A percentile compares a stretch with the other conserved stretches of the same genome.
Evolutionary conservation across 2,113 vertebrate genomes (phyloP).

Genomic region (Dryoscopus gambensis): DNA sequence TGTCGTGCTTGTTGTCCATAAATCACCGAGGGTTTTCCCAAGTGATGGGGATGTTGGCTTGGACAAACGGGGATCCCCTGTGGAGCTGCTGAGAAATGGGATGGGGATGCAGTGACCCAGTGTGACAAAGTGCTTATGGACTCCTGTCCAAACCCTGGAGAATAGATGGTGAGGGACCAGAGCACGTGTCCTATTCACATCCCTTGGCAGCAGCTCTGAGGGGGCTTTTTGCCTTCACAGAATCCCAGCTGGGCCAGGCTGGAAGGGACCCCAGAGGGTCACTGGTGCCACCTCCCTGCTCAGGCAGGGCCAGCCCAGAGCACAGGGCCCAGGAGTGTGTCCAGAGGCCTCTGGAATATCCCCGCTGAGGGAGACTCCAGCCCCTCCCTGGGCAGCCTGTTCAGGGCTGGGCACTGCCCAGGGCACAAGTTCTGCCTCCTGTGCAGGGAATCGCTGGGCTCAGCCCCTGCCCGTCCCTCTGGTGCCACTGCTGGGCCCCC

Average conservation of each 20-base stretch:
- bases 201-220: not conserved
- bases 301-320: not conserved
- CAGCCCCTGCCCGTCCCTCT: no score
- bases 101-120: not conserved
- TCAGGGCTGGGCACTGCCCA: not conserved
- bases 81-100: not conserved
- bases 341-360: not conserved
- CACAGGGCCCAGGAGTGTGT: not conserved
- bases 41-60: not conserved
- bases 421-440: not conserved
- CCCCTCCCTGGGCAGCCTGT: not conserved
- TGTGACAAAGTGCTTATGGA: not conserved
- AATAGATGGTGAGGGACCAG: not conserved
- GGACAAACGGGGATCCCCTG: not conserved
- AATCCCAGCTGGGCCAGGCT: not conserved
- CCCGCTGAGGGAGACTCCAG: no score
- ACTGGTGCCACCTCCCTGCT: not conserved
- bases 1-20: not conserved
- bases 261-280: not conserved
- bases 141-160: not conserved
- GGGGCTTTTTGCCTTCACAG: not conserved
- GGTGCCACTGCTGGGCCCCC: no score
- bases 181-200: accelerated
- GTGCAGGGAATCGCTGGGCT: not conserved
- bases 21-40: not conserved